Conservation (phyloP, 1,140 invertebrate genomes). For the Scaptomyza hsui region DNA sequence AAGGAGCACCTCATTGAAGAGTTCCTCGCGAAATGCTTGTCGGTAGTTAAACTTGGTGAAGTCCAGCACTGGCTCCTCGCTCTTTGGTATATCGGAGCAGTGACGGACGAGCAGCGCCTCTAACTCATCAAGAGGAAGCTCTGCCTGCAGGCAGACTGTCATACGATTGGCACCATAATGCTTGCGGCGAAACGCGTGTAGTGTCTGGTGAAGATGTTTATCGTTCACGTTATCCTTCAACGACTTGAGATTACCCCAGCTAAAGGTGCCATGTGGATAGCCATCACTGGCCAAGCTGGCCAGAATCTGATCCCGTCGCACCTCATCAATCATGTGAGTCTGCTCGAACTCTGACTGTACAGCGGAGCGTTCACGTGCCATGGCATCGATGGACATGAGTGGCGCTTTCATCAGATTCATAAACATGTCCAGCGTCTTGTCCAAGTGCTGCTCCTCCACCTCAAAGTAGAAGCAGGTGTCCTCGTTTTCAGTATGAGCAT, state of each 20-base stretch:
- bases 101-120: constrained; percentile 87
- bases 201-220: constrained; percentile 86
- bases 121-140: constrained; percentile 90
- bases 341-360: constrained; percentile 90
- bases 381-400: constrained; percentile 92
- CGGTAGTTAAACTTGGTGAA: constrained; percentile 84
- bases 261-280: constrained; percentile 93
- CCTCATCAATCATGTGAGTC: constrained; percentile 64
- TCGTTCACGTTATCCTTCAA: constrained; percentile 88
- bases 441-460: constrained; percentile 90
- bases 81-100: constrained; percentile 88
- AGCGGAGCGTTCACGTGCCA: constrained; percentile 94
- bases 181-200: constrained; percentile 91
- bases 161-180: constrained; percentile 96
- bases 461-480: constrained; percentile 95
- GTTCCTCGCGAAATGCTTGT: constrained; percentile 87
- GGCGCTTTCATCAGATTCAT: constrained; percentile 95
- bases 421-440: constrained; percentile 92
- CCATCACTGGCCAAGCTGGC: constrained; percentile 87
- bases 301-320: constrained; percentile 88
- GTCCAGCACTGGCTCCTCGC: constrained; percentile 86
- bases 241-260: constrained; percentile 92
- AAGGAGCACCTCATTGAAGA: constrained; percentile 89
- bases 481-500: constrained; percentile 93
- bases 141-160: constrained; percentile 92